These are phyloP conservation scores for Nasonia oneida DNA, from an alignment of 2,888 invertebrate genomes.

Conservation along the genomic window DNA sequence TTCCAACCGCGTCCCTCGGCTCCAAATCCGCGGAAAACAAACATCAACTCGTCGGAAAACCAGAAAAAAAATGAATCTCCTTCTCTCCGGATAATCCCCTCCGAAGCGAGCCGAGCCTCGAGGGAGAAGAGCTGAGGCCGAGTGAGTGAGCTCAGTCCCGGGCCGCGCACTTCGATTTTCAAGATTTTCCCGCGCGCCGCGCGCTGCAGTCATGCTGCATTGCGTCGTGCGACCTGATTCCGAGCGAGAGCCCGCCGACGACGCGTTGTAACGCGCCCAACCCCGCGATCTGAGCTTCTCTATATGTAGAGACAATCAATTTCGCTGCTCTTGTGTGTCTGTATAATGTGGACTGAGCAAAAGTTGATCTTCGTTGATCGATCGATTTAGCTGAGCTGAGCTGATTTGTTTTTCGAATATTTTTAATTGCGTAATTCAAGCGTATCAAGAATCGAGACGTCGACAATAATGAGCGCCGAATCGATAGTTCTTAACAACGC, in stretches of 20 bases:
- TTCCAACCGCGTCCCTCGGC: background rate
- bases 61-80: background rate
- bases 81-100: background rate
- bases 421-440: too few relatives aligned
- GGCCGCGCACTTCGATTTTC: conserved; percentile 67
- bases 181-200: conserved; percentile 62
- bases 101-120: background rate
- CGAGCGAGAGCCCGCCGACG: background rate
- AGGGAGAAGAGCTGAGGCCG: background rate
- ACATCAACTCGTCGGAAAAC: background rate
- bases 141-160: background rate
- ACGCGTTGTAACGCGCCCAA: background rate
- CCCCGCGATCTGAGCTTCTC: background rate
- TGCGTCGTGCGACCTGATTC: conserved; percentile 75
- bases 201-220: conserved; percentile 68
- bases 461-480: background rate
- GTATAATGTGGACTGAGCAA: background rate
- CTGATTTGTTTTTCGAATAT: too few relatives aligned
- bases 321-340: conserved; percentile 35
- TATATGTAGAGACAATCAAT: conserved; percentile 70
- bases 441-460: too few relatives aligned
- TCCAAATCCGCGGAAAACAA: background rate
- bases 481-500: background rate
- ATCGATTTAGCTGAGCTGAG: too few relatives aligned
- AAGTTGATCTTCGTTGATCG: too few relatives aligned